A percentile compares a stretch with the other conserved stretches of the same genome.
Evolutionary conservation across 2,113 vertebrate genomes (phyloP).

Genomic region (Noturus placidus): DNA sequence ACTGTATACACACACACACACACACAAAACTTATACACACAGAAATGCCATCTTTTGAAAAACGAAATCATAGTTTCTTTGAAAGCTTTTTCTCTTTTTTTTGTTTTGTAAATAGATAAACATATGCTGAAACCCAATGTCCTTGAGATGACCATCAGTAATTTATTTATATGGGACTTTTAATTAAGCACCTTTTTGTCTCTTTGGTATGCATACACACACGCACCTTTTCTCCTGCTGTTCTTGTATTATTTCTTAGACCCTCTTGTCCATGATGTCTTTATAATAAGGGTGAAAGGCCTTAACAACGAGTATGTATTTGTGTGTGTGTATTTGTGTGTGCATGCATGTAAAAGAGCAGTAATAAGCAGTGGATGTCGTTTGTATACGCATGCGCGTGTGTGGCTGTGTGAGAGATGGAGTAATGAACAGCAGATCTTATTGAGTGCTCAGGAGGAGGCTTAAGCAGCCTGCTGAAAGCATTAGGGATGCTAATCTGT

Average conservation of each 20-base stretch:
- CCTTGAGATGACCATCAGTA: constrained; percentile 15
- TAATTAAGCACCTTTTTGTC: constrained; percentile 39
- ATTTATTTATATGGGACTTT: constrained; percentile 26
- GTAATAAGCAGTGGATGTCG: constrained; percentile 47
- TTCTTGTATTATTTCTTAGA: constrained; percentile 36
- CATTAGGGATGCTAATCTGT: constrained; percentile 79
- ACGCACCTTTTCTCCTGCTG: constrained; percentile 31
- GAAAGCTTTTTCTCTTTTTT: not conserved
- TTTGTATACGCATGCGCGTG: constrained; percentile 28
- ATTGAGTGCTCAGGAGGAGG: constrained; percentile 63
- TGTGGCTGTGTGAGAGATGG: constrained; percentile 43
- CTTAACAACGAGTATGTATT: constrained; percentile 50
- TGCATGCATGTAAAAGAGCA: constrained; percentile 23
- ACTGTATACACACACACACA: constrained; percentile 36
- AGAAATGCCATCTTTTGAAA: not conserved
- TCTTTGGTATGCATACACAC: not conserved
- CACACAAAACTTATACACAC: constrained; percentile 40
- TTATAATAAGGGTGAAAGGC: constrained; percentile 63
- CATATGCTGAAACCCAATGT: not conserved
- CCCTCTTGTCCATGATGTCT: constrained; percentile 51
- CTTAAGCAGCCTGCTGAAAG: constrained; percentile 72
- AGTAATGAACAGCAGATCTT: constrained; percentile 67
- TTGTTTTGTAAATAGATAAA: constrained; percentile 19
- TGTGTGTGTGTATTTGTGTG: constrained; percentile 17
- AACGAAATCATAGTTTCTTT: not conserved